Conservation (phyloP, 2,797 vertebrate genomes). For the Sebastes cheni region DNA sequence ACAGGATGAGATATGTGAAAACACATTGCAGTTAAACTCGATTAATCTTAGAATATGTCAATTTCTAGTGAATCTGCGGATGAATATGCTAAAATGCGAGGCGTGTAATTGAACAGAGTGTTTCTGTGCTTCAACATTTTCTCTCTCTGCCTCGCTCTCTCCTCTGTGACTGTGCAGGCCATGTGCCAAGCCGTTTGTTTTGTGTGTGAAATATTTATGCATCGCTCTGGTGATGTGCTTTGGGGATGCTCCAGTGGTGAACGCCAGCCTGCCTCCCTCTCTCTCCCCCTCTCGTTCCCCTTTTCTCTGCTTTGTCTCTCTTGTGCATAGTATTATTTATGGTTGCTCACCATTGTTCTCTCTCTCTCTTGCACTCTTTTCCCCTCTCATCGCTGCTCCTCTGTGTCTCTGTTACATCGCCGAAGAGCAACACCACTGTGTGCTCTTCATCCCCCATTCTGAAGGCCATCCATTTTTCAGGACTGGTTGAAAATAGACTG, state of each 20-base stretch:
- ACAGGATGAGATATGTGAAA: slow-evolving; percentile 1
- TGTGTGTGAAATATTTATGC: slow-evolving; percentile 72
- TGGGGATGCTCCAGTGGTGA: slow-evolving; percentile 66
- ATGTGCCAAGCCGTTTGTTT: slow-evolving; percentile 63
- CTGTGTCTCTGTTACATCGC: background rate
- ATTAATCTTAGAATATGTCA: slow-evolving; percentile 3
- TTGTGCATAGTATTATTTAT: slow-evolving; percentile 10
- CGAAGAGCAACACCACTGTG: slow-evolving; percentile 17
- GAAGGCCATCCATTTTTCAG: slow-evolving; percentile 71
- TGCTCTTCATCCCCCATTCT: slow-evolving; percentile 21
- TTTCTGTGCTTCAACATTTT: slow-evolving; percentile 41
- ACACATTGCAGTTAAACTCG: background rate
- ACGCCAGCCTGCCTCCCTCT: slow-evolving; percentile 47
- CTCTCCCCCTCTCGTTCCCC: slow-evolving; percentile 21
- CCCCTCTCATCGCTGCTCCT: background rate
- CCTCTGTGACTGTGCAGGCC: slow-evolving; percentile 50
- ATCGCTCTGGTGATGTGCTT: slow-evolving; percentile 63
- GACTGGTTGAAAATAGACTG: slow-evolving; percentile 66
- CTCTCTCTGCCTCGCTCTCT: slow-evolving; percentile 36
- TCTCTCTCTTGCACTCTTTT: background rate
- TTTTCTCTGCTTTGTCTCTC: slow-evolving; percentile 25
- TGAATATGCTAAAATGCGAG: slow-evolving; percentile 43
- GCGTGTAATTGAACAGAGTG: slow-evolving; percentile 48
- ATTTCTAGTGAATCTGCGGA: background rate
- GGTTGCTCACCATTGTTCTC: slow-evolving; percentile 11